Evolutionary conservation across 2,797 vertebrate genomes (phyloP).

Genomic region (Neopelma chrysocephalum): DNA sequence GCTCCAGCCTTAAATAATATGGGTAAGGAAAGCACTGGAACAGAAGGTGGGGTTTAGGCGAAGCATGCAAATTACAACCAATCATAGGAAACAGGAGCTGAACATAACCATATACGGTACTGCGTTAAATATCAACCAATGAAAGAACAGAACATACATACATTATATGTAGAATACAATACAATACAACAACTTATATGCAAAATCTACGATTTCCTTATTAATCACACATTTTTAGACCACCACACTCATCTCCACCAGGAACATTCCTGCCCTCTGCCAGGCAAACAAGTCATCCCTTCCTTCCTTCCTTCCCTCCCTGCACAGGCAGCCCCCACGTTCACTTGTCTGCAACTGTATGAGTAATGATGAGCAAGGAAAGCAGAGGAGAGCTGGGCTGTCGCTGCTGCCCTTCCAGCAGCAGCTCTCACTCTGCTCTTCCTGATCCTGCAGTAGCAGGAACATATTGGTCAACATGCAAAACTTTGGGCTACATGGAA

Average conservation of each 20-base stretch:
- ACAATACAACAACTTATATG: too few species aligned
- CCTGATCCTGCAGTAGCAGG: neutral
- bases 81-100: too few species aligned
- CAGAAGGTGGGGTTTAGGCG: too few species aligned
- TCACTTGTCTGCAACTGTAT: neutral
- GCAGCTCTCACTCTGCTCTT: neutral
- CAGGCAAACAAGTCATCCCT: neutral
- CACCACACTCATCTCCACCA: neutral
- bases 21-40: too few species aligned
- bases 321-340: rapidly evolving
- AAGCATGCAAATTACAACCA: too few species aligned
- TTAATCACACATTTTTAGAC: too few species aligned
- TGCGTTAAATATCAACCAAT: too few species aligned
- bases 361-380: neutral
- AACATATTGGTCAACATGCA: neutral
- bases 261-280: neutral
- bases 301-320: neutral
- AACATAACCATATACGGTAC: too few species aligned
- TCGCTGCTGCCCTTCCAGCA: neutral
- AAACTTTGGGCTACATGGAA: neutral
- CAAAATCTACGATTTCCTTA: too few species aligned
- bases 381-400: neutral
- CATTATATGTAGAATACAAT: too few species aligned
- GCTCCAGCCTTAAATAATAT: too few species aligned
- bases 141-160: too few species aligned